These are phyloP conservation scores for Recurvirostra avosetta DNA, from an alignment of 2,113 vertebrate species.

Conservation along the genomic window DNA sequence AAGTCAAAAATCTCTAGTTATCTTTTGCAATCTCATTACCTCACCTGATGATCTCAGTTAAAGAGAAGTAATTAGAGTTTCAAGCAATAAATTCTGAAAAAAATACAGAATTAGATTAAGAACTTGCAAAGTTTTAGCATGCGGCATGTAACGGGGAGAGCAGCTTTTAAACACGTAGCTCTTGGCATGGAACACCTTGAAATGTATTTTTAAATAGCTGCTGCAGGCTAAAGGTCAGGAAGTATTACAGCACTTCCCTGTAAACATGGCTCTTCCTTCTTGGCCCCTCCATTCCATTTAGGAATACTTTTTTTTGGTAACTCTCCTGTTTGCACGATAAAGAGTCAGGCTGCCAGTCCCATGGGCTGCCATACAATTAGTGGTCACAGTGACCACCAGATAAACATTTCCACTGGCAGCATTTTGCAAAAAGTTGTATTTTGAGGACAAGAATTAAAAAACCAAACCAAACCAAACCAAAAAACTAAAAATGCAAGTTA, in stretches of 20 bases:
- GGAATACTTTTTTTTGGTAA: neutral
- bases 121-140: neutral
- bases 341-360: neutral
- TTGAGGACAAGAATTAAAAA: neutral
- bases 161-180: neutral
- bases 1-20: neutral
- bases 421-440: neutral
- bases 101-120: neutral
- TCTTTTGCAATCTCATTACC: neutral
- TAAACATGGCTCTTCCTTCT: slow-evolving; percentile 32
- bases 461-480: neutral
- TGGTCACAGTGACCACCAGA: slow-evolving; percentile 12
- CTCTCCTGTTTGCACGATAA: slow-evolving; percentile 14
- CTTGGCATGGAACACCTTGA: slow-evolving; percentile 12
- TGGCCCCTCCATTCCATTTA: neutral
- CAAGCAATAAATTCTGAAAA: neutral
- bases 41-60: neutral
- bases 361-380: neutral
- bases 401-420: slow-evolving; percentile 47
- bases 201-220: slow-evolving; percentile 31
- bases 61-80: neutral
- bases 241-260: slow-evolving; percentile 41
- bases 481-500: neutral
- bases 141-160: neutral
- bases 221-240: slow-evolving; percentile 41